Evolutionary conservation across 2,797 vertebrate species (phyloP).

Genomic region (Nannoperca obscura): DNA sequence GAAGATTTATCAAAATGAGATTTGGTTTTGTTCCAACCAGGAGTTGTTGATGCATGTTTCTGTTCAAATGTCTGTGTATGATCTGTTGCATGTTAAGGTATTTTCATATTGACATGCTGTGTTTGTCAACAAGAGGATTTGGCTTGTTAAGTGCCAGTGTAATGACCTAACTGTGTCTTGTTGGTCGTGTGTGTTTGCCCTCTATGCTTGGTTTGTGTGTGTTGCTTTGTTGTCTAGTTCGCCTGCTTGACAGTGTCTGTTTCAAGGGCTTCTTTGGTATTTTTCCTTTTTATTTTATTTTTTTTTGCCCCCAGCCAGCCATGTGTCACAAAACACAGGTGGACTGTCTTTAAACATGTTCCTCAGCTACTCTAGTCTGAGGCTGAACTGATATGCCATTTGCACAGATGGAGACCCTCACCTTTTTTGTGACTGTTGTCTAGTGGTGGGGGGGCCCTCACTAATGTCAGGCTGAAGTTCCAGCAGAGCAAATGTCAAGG

Average conservation of each 20-base stretch:
- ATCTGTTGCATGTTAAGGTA: slow-evolving; percentile 15
- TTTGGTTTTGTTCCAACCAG: too few relatives aligned
- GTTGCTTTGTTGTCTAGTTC: slow-evolving; percentile 13
- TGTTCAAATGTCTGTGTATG: not conserved
- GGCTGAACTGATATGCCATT: not conserved
- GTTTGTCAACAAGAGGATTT: slow-evolving; percentile 40
- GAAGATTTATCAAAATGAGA: not conserved
- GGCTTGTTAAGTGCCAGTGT: slow-evolving; percentile 10
- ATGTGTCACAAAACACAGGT: slow-evolving; percentile 18
- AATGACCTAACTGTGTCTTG: not conserved
- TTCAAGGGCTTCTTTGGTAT: slow-evolving; percentile 67
- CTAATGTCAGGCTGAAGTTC: slow-evolving; percentile 53
- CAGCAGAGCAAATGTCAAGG: slow-evolving; percentile 63
- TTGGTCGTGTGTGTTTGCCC: slow-evolving; percentile 3
- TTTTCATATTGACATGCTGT: not conserved
- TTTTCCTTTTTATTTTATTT: slow-evolving; percentile 18
- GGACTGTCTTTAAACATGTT: slow-evolving; percentile 12
- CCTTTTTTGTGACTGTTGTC: slow-evolving; percentile 37
- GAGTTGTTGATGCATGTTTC: slow-evolving; percentile 30
- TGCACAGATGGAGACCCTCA: slow-evolving; percentile 12
- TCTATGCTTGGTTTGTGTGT: not conserved
- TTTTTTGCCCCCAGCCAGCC: too few relatives aligned
- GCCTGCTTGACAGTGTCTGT: slow-evolving; percentile 38
- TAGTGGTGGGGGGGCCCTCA: not conserved
- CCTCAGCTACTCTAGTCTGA: slow-evolving; percentile 12